Percentiles rank a stretch among this genome's conserved stretches.
These are phyloP conservation scores for Ctenoplectra terminalis DNA, from an alignment of 1,140 invertebrate species.

Conservation along the genomic window DNA sequence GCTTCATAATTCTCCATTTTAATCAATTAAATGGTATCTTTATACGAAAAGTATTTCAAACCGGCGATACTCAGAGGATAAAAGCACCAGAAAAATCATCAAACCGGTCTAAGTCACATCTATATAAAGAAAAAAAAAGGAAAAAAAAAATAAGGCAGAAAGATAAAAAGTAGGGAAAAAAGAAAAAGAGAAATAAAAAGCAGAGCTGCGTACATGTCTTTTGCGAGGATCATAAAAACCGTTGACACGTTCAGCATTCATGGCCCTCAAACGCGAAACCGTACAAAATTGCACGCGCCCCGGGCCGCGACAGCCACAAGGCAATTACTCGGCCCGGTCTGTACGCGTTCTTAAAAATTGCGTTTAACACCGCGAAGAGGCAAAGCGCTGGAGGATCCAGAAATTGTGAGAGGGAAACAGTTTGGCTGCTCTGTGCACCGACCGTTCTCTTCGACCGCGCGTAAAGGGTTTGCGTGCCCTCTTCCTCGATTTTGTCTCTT, in stretches of 20 bases:
- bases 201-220: background rate
- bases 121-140: background rate
- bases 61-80: background rate
- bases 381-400: conserved; percentile 36
- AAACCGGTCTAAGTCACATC: background rate
- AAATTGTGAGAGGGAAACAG: conserved; percentile 55
- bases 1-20: background rate
- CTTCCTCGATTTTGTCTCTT: conserved; percentile 33
- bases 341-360: conserved; percentile 55
- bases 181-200: too few species aligned
- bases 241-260: conserved; percentile 42
- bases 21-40: too few species aligned
- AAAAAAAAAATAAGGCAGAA: background rate
- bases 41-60: background rate
- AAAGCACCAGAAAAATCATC: background rate
- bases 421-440: conserved; percentile 22
- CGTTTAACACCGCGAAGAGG: conserved; percentile 34
- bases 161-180: background rate
- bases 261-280: background rate
- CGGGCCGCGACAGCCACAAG: conserved; percentile 6
- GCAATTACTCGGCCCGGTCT: conserved; percentile 48
- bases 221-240: conserved; percentile 24
- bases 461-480: conserved; percentile 52
- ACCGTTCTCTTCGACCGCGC: conserved; percentile 22
- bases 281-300: conserved; percentile 18